Base-by-base conservation (phyloP, 2,888 invertebrate species). In the Aradus depressus region DNA sequence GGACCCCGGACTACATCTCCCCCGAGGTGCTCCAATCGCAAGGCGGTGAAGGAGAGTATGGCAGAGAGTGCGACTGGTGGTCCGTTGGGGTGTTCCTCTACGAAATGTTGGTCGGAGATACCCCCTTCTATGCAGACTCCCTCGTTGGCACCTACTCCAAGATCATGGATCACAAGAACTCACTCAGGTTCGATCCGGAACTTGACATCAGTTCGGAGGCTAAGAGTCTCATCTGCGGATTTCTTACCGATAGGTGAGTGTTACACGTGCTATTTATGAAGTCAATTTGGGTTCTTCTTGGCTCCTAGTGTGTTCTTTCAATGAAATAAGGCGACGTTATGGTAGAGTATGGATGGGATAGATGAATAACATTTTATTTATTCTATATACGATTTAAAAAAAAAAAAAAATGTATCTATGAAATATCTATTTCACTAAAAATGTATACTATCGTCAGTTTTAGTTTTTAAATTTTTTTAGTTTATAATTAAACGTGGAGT, bases 51-150 rank as follows among this genome's bases (percentile, higher is more conserved):
- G 92, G 92, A 52, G 87, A 90, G 54, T 98, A 98, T 68, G 97
- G 97, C 0, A 76, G 92, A 37, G 97, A 98, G 70, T 96, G 95
- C 72, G 96, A 97, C 71, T 96, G 93, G 92, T 97, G 96, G 96
- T 95, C 96, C 18, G 96, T 97, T 22, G 98, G 98, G 50, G 95
- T 98, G 62, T 93, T 98, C 69, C 78, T 98, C 2, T 98, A 93
- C 69, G 98, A 98, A 76, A 96, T 98, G 96, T 74, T 98, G 48
- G 86, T 93, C 53, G 95, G 95, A 5, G 98, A 99, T 68, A 95
- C 98, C 10, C 98, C 98, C 0, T 98, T 98, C 71, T 80, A 78
- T 64, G 97, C 97, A 3, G 98, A 98, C 67, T 95, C 96, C 57
- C 77, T 99, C 62, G 90, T 97, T 37, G 93, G 93, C 50, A 98